Base-by-base conservation (phyloP, 1,140 invertebrate genomes). In the Zaprionus africanus region DNA sequence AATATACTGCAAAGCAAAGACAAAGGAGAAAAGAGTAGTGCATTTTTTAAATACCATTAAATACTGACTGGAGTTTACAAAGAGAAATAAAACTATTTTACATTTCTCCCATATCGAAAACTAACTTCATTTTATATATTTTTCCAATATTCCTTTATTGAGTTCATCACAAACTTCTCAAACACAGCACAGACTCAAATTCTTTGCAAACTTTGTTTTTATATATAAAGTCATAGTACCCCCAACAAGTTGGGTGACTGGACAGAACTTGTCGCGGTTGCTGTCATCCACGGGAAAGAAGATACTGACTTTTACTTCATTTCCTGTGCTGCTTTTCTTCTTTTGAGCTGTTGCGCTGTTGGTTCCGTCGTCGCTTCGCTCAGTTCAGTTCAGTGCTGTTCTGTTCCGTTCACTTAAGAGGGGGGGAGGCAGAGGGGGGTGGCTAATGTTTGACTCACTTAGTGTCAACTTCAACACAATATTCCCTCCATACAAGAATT, bases 391-490 rank as follows among this genome's bases (percentile, higher is more conserved):
- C n/a, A 43, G 41, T 43, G n/a, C 41, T 6, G 41, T 43, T 43
- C 6, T 6, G 38, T 41, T 41, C 41, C n/a, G 15, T 46, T 46
- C n/a, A 24, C 24, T 22, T 38, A 11, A 15, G 17, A 11, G 46
- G n/a, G 9, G 31, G 3, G 26, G 26, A 26, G 2, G 22, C 1
- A 22, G 22, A 22, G 1, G 26, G 5, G 31, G 6, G n/a, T 31
- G 31, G 6, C 24, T 31, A 34, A 57, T 69, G 41, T 70, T 65
- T 57, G 36, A n/a, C 34, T 64, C 68, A 61, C 49, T 76, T 65
- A 65, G 68, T 49, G 12, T 56, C 49, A 61, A 76, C 34, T 71
- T 59, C 41, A 43, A 19, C 38, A 36, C 28, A 56, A 65, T 61
- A 54, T 26, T 17, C 19, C 4, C 46, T 53, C 34, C 0, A 34